Evolutionary conservation across 1,140 invertebrate genomes (phyloP), one percentile per base, ranked within the genome.

Genomic region (Lordiphosa stackelbergi): DNA sequence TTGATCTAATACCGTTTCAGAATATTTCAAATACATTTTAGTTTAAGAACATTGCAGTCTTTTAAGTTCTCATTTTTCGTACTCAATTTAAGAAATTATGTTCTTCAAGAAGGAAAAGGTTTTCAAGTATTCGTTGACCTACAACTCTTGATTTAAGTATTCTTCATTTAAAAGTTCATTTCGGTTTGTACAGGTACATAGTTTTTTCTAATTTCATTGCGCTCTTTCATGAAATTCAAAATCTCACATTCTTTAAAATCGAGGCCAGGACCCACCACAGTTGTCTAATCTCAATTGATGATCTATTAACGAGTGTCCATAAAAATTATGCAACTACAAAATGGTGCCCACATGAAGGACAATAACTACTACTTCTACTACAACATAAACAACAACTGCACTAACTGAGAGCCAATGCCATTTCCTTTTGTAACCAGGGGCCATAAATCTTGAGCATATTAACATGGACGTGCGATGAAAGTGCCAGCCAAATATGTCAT

Each of bases 391-490:
- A 56, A 56, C 64, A 45, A 55, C 45, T 48, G 28, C 38, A 63
- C 58, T 58, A 69, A 61, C 56, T 52, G 51, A 58, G 77, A 69
- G 53, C 45, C 65, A 81, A 72, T 81, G 77, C 75, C 71, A 81
- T 81, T 81, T 81, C 75, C 75, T 81, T 75, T 81, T 77, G 68
- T 72, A 75, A 12, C 38, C 53, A 54, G 49, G 41, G 58, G 69
- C 69, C 64, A 83, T 83, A 83, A 83, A 83, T 83, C 77, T 71
- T 73, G 42, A 53, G 53, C 77, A 84, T 81, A 81, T 81, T 81
- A 81, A 81, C 77, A 83, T 81, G 77, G 78, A 81, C 69, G 77
- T 81, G 65, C 77, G 77, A 73, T 83, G 77, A 83, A 81, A 83
- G 78, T 81, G 72, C 72, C 69, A 83, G 77, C 69, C 73, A 73